Evolutionary conservation across 2,113 vertebrate species (phyloP), one percentile per base, ranked within the genome.

Genomic region (Notarius quadriscutis): DNA sequence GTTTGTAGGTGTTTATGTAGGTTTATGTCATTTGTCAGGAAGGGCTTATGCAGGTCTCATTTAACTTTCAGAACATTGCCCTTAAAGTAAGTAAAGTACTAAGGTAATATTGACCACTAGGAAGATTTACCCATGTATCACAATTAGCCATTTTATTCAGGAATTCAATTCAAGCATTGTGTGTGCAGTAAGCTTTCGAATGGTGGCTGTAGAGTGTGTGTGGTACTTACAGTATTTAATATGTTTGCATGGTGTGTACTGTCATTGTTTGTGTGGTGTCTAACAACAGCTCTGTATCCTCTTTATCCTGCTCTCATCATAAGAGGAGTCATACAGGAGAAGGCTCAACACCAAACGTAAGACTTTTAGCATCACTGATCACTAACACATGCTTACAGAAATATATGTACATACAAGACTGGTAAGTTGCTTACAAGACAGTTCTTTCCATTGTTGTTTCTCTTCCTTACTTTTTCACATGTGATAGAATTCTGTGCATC

Each of bases 331-430:
- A 88, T 96, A 95, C 96, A 97, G 92, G 94, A 96, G 95, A 92
- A 96, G 93, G 94, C 95, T 96, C 93, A 96, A 96, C 95, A 95
- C 94, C 91, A 96, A 97, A 96, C 92, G 95, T 96, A 96, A 96
- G 95, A 93, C 92, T 86, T 81, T 84, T 92, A 69, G 3, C 48
- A 69, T 79, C 25, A 50, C 57, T 79, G 55, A 79, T 79, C n/a
- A n/a, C 72, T 53, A 78, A 27, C 75, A 55, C 14, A 55, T 7
- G 17, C 25, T 7, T 9, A 48, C 18, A 74, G 7, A 74, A 4
- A 50, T 41, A 81, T 2, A 77, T 18, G 41, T 14, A 57, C 78
- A 80, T 62, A 55, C 25, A 27, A 51, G 17, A 53, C 12, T 30
- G 22, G 58, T 74, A 67, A n/a, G 22, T 41, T n/a, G 4, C 81